Percentiles rank a stretch among this genome's conserved stretches.
These are phyloP conservation scores for Polyodon spathula DNA, from an alignment of 2,113 vertebrate genomes.

Conservation along the genomic window DNA sequence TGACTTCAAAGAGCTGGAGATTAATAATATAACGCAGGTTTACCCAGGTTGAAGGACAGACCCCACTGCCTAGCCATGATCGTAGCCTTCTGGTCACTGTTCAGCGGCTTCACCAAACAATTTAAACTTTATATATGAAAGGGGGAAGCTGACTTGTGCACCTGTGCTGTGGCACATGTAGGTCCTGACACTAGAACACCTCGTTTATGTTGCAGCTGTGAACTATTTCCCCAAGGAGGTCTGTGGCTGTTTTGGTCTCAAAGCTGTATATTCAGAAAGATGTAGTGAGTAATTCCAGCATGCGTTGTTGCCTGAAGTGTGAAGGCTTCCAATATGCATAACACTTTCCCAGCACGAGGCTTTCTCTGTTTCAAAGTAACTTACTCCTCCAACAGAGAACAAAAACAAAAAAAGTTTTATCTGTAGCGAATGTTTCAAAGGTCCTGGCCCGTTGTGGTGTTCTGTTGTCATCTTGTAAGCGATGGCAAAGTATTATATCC, in stretches of 20 bases:
- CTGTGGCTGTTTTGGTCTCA: slow-evolving; percentile 13
- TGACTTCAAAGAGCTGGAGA: slow-evolving; percentile 32
- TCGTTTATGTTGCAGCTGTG: slow-evolving; percentile 18
- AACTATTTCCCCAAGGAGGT: slow-evolving; percentile 4
- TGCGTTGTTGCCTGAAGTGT: slow-evolving; percentile 18
- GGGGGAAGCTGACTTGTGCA: neutral
- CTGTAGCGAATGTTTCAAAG: neutral
- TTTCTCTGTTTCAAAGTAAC: neutral
- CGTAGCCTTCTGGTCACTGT: slow-evolving; percentile 13
- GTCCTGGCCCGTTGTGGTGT: neutral
- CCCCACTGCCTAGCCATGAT: too few relatives aligned
- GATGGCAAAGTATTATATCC: too few relatives aligned
- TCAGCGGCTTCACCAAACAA: neutral
- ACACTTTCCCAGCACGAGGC: slow-evolving; percentile 13
- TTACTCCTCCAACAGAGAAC: neutral
- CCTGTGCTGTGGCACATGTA: neutral
- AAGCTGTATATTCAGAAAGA: neutral
- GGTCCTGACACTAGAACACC: neutral
- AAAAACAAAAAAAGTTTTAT: neutral
- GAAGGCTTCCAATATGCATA: slow-evolving; percentile 16
- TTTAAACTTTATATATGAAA: neutral
- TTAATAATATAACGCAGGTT: slow-evolving; percentile 44
- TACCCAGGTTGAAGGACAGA: too few relatives aligned
- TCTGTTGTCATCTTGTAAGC: too few relatives aligned
- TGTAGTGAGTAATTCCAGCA: slow-evolving; percentile 25